Conservation (phyloP, 2,113 vertebrate species). For the Apeltes quadracus region DNA sequence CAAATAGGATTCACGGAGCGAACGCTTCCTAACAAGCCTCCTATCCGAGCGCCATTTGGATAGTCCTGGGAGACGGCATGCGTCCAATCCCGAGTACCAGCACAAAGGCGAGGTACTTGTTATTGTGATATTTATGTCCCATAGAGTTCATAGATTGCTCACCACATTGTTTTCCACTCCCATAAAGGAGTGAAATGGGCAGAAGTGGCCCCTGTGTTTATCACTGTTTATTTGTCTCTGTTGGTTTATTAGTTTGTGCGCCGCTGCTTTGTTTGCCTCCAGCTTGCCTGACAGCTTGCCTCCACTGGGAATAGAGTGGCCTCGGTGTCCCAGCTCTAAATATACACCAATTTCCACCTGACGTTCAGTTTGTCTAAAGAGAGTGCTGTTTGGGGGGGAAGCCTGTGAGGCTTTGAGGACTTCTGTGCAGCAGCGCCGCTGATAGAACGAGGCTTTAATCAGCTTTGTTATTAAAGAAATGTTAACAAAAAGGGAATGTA, state of each 20-base stretch:
- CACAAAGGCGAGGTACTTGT: conserved; percentile 63
- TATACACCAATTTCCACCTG: conserved; percentile 75
- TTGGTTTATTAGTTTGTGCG: conserved; percentile 77
- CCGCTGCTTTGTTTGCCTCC: conserved; percentile 76
- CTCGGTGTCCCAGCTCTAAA: conserved; percentile 73
- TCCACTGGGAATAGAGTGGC: conserved; percentile 74
- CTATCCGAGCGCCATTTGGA: conserved; percentile 68
- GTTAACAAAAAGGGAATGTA: neutral
- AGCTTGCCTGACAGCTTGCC: conserved; percentile 78
- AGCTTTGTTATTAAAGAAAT: conserved; percentile 9
- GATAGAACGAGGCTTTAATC: conserved; percentile 5
- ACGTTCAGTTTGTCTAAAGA: conserved; percentile 69
- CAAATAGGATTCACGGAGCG: conserved; percentile 57
- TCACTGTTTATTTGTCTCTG: conserved; percentile 76
- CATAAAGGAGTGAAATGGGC: conserved; percentile 64
- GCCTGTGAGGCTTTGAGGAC: conserved; percentile 37
- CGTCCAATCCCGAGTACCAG: conserved; percentile 56
- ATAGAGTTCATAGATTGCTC: conserved; percentile 68
- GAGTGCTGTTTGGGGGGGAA: conserved; percentile 47
- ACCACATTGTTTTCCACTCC: conserved; percentile 66
- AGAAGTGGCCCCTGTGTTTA: conserved; percentile 71
- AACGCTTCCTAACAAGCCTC: conserved; percentile 62
- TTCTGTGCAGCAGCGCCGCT: conserved; percentile 11
- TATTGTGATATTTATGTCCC: conserved; percentile 71
- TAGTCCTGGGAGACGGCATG: conserved; percentile 60